Evolutionary conservation across 2,113 vertebrate species (phyloP), one percentile per base, ranked within the genome.

Genomic region (Aspiorhynchus laticeps): DNA sequence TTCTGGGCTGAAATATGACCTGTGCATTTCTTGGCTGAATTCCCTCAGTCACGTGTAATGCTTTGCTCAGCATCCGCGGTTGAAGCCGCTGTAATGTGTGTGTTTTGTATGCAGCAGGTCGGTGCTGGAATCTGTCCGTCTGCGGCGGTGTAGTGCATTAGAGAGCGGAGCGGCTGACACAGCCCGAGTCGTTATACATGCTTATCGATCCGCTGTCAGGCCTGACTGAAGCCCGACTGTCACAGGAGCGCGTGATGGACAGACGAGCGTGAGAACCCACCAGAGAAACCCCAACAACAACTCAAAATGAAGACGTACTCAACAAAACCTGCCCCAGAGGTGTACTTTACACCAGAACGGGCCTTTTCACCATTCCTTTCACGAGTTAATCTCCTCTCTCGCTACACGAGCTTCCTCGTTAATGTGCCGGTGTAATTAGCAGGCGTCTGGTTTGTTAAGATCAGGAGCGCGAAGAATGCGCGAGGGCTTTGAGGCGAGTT

Each of bases 171-270:
- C 51, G 21, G 38, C 76, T 69, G 48, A 71, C 81, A 84, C 43
- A 46, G 26, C 53, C 71, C 19, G 31, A 51, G 81, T 76, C 19
- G 46, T 89, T 87, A 56, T 84, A 81, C 80, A 78, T 51, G 82
- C 36, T 43, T 26, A 89, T 89, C 85, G 85, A 89, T 85, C 82
- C 46, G 21, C 85, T 87, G 85, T 63, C 82, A 76, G 86, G 77
- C 84, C 85, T 38, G 74, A 73, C 85, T 26, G 85, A 51, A 51
- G 31, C 53, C 38, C 15, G 26, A 71, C 48, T 61, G 84, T 87
- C 85, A 81, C 85, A 80, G 12, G 69, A 83, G 51, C 77, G 26
- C 43, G 59, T 89, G 88, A 87, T 79, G 69, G 88, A 87, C 85
- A 43, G 80, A 73, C 74, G 75, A 80, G 85, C 81, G 31, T 56